Evolutionary conservation across 2,113 vertebrate genomes (phyloP), one percentile per base, ranked within the genome.

Genomic region (Phocoena sinus): DNA sequence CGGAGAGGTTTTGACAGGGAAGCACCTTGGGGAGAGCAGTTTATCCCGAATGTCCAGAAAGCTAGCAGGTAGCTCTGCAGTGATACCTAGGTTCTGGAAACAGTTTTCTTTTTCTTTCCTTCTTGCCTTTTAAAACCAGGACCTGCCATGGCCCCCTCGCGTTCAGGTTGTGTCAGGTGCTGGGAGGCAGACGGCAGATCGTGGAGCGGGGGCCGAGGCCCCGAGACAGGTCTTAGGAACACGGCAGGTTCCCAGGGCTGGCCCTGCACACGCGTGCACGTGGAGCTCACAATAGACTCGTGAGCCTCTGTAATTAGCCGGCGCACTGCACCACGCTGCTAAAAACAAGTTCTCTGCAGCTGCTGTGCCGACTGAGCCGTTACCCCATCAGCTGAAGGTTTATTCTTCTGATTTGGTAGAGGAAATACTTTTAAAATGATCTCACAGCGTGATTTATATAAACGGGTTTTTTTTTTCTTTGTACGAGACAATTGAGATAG

Each of bases 401-500:
- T 88, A 56, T 95, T 97, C 94, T 98, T 93, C 97, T 96, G 95
- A 97, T 98, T 98, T 89, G 89, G 98, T 96, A 83, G 91, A 98
- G 98, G 98, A 97, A 97, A 89, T 0, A 17, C 93, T 98, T 98
- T 70, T 97, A 95, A 97, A 98, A 96, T 97, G 97, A 97, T 96
- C 98, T 98, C 97, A 95, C 76, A 74, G 97, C 50, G 6, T 62
- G 97, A 97, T 98, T 98, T 98, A 91, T 98, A 97, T 96, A 91
- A 98, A 98, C 81, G 95, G 95, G 92, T 96, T 82, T 92, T 84
- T 79, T 83, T 93, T 98, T 94, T 92, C 98, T 98, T 97, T 85
- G 81, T 96, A 91, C 90, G 96, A 98, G 98, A 98, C 98, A 98
- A 98, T 98, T 97, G 98, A 98, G 98, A 98, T 97, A 95, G 98